A percentile compares a stretch with the other conserved stretches of the same genome.
These are phyloP conservation scores for Papilio glaucus DNA, from an alignment of 1,140 invertebrate genomes.

Conservation along the genomic window DNA sequence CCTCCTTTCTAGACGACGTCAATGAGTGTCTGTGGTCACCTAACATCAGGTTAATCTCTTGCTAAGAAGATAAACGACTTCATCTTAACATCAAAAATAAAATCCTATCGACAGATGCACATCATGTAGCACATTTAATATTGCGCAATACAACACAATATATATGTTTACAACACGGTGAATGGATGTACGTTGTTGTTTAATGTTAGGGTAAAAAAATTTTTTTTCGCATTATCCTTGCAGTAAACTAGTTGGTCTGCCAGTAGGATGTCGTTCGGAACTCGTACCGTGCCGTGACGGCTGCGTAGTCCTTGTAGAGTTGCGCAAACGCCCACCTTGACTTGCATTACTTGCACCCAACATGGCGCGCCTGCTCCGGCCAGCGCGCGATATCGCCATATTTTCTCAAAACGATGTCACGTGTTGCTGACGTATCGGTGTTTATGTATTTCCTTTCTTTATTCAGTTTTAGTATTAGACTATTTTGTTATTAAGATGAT, in stretches of 20 bases:
- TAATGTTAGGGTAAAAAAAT: neutral
- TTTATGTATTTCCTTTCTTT: conserved; percentile 25
- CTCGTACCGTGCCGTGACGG: conserved; percentile 15
- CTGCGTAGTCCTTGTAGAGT: conserved; percentile 52
- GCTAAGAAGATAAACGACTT: too few relatives aligned
- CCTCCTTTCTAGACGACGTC: too few relatives aligned
- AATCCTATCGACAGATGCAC: too few relatives aligned
- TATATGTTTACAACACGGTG: neutral
- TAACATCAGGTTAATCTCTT: too few relatives aligned
- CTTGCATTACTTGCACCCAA: conserved; percentile 66
- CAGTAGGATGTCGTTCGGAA: conserved; percentile 23
- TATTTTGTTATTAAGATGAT: neutral
- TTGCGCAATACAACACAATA: neutral
- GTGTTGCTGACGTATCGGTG: conserved; percentile 44
- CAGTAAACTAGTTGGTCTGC: conserved; percentile 17
- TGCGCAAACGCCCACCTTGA: conserved; percentile 71
- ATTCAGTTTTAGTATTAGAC: neutral
- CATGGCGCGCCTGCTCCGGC: conserved; percentile 48
- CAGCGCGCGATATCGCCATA: conserved; percentile 48
- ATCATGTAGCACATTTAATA: neutral
- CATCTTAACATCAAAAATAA: too few relatives aligned
- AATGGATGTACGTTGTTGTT: neutral
- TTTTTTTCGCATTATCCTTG: conserved; percentile 7
- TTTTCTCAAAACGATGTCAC: conserved; percentile 50
- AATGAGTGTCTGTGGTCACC: too few relatives aligned